Conservation (phyloP, 2,113 vertebrate species). For the Gila orcuttii region DNA sequence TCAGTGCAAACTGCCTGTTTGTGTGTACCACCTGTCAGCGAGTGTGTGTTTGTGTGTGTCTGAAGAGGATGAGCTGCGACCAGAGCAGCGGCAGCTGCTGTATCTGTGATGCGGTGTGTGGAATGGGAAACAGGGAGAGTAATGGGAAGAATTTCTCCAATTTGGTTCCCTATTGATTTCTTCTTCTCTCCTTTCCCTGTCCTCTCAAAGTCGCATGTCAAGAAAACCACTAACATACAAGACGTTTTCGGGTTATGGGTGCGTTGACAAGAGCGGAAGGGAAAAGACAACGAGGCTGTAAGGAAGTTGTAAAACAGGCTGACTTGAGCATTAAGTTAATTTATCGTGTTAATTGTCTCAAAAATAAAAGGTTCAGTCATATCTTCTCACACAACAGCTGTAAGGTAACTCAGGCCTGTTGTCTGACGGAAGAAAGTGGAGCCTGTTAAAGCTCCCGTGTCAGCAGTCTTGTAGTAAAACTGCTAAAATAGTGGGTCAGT, state of each 20-base stretch:
- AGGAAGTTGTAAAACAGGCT: constrained; percentile 34
- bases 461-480: constrained; percentile 26
- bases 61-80: constrained; percentile 22
- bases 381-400: constrained; percentile 2
- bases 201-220: constrained; percentile 57
- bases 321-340: constrained; percentile 56
- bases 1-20: constrained; percentile 13
- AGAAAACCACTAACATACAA: constrained; percentile 10
- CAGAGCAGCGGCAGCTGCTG: background rate
- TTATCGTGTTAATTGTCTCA: constrained; percentile 56
- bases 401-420: background rate
- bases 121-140: constrained; percentile 66
- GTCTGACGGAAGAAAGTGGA: background rate
- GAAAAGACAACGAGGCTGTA: constrained; percentile 5
- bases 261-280: constrained; percentile 10
- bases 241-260: constrained; percentile 1
- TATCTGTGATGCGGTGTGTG: background rate
- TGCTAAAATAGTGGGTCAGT: constrained; percentile 12
- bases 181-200: constrained; percentile 54
- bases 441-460: background rate
- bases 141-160: constrained; percentile 73
- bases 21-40: background rate
- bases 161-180: constrained; percentile 73
- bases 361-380: background rate
- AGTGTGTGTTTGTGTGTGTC: background rate